Conservation (phyloP, 2,797 vertebrate species). For the Cephalopachus bancanus region DNA sequence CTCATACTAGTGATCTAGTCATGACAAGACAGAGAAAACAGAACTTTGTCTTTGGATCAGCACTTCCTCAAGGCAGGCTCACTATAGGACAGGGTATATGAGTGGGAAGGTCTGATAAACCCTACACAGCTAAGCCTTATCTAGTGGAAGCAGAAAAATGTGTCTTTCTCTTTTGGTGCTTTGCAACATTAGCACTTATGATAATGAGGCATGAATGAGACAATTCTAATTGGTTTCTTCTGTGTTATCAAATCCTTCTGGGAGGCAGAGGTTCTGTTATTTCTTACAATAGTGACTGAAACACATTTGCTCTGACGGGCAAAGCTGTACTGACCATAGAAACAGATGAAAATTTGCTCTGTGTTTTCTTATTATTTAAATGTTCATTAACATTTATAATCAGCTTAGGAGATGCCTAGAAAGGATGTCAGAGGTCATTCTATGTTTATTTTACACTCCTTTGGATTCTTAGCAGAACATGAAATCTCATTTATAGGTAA, state of each 20-base stretch:
- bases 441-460: not conserved
- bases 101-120: not conserved
- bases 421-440: not conserved
- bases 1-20: not conserved
- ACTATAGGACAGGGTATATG: not conserved
- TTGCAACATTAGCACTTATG: not conserved
- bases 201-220: not conserved
- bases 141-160: not conserved
- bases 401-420: slow-evolving; percentile 32
- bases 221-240: not conserved
- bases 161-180: not conserved
- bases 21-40: not conserved
- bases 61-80: not conserved
- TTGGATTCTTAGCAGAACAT: slow-evolving; percentile 24
- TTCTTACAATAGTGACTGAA: not conserved
- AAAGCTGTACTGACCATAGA: not conserved
- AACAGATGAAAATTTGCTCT: not conserved
- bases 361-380: not conserved
- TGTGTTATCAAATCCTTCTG: not conserved
- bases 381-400: not conserved
- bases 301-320: not conserved
- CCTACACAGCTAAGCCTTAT: not conserved
- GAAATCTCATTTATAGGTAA: not conserved
- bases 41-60: not conserved
- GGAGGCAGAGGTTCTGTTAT: not conserved